A percentile compares a stretch with the other conserved stretches of the same genome.
Evolutionary conservation across 2,113 vertebrate species (phyloP).

Genomic region (Cacatua alba): DNA sequence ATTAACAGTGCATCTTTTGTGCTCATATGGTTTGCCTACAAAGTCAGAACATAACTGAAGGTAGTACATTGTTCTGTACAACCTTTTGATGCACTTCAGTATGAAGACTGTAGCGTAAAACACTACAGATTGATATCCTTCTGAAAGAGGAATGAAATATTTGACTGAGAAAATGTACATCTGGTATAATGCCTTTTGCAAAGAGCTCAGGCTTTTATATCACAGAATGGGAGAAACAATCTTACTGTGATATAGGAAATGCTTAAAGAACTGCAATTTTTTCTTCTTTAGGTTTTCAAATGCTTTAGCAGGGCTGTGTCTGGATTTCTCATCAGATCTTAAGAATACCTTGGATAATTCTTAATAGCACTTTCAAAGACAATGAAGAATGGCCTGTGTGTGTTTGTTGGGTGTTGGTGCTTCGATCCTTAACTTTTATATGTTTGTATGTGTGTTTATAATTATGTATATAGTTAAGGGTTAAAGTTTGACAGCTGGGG

Average conservation of each 20-base stretch:
- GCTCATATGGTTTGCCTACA: background rate
- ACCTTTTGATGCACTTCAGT: background rate
- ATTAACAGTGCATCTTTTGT: background rate
- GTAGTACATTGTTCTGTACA: background rate
- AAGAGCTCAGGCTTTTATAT: background rate
- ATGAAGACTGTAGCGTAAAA: background rate
- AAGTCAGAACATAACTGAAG: background rate
- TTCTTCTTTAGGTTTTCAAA: slow-evolving; percentile 38
- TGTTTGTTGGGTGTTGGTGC: slow-evolving; percentile 6
- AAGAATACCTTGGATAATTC: background rate
- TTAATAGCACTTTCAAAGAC: slow-evolving; percentile 25
- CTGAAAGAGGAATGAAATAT: background rate
- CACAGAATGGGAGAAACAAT: background rate
- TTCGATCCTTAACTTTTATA: slow-evolving; percentile 30
- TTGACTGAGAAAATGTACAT: background rate
- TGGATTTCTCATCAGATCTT: slow-evolving; percentile 66
- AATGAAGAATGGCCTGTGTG: background rate
- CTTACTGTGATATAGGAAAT: background rate
- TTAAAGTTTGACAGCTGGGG: slow-evolving; percentile 41
- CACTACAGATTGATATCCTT: background rate
- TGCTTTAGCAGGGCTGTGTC: background rate
- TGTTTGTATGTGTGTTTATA: background rate
- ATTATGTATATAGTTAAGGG: background rate
- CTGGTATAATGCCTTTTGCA: background rate
- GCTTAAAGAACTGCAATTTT: background rate